A percentile compares a stretch with the other conserved stretches of the same genome.
phyloP scores from a whole-genome alignment of 2,797 vertebrate species.

The Loriculus beryllinus region DNA sequence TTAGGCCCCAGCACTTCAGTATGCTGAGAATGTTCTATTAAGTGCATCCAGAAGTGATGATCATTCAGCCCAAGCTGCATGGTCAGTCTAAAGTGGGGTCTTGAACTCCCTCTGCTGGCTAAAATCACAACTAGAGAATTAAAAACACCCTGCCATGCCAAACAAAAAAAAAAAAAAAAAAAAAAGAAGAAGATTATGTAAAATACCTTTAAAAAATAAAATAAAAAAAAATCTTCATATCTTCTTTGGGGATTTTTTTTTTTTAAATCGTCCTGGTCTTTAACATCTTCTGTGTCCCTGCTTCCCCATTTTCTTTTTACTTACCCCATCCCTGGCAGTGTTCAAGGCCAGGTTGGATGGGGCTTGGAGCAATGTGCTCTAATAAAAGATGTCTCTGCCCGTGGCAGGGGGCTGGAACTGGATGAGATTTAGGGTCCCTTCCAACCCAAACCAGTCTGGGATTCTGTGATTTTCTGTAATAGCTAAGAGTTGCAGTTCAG shows the following conservation, averaged over 20 bases:
- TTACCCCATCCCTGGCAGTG: neutral
- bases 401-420: neutral
- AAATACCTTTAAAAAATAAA: neutral
- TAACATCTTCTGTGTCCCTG: neutral
- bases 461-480: neutral
- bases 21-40: slow-evolving; percentile 17
- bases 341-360: neutral
- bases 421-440: neutral
- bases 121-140: neutral
- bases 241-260: neutral
- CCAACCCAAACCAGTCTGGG: neutral
- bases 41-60: slow-evolving; percentile 12
- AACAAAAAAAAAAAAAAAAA: neutral
- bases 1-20: slow-evolving; percentile 23
- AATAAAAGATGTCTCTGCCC: neutral
- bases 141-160: fast-evolving
- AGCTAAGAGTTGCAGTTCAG: neutral
- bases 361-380: neutral
- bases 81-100: neutral
- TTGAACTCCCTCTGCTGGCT: slow-evolving; percentile 26
- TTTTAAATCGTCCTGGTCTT: neutral
- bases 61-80: neutral
- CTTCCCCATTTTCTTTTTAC: neutral
- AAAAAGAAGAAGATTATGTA: fast-evolving
- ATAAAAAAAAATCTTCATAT: neutral